phyloP scores from a whole-genome alignment of 30 jellyfish, hydroid and myxozoan species.

The Chrysaora quinquecirrha region DNA sequence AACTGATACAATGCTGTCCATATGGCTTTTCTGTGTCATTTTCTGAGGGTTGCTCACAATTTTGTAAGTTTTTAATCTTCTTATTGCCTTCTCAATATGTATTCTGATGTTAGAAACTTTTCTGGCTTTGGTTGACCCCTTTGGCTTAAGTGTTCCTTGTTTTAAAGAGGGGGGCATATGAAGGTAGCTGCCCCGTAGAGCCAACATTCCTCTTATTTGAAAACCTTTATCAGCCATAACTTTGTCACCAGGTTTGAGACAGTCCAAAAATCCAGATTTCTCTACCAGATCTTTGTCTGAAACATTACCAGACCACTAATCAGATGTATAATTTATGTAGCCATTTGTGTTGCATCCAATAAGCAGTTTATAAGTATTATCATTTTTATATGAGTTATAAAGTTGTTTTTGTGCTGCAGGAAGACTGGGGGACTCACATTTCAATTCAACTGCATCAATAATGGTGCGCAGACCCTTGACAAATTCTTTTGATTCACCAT shows the following conservation, averaged over 20 bases:
- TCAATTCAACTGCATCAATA: conserved; percentile 21
- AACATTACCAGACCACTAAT: conserved; percentile 13
- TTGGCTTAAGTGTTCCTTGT: conserved; percentile 39
- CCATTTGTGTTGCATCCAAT: conserved; percentile 33
- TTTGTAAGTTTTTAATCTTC: conserved; percentile 28
- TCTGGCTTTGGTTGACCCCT: conserved; percentile 44
- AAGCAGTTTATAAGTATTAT: conserved; percentile 8
- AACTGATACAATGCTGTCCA: conserved; percentile 12
- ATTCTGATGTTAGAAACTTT: conserved; percentile 44
- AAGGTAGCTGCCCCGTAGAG: conserved; percentile 26
- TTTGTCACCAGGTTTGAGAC: conserved; percentile 29
- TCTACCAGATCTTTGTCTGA: background rate
- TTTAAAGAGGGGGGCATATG: conserved; percentile 31
- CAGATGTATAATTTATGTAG: conserved; percentile 10
- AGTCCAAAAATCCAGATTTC: conserved; percentile 31
- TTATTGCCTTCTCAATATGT: conserved; percentile 50
- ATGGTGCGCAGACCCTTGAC: conserved; percentile 13
- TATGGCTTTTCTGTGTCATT: conserved; percentile 34
- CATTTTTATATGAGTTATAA: conserved; percentile 11
- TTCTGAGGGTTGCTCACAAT: background rate
- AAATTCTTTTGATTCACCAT: conserved; percentile 12
- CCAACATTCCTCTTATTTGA: conserved; percentile 30
- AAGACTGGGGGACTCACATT: conserved; percentile 18
- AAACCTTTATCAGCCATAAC: conserved; percentile 55
- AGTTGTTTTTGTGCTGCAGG: conserved; percentile 39